These are phyloP conservation scores for Emys orbicularis DNA, from an alignment of 2,797 vertebrate genomes.

Conservation along the genomic window DNA sequence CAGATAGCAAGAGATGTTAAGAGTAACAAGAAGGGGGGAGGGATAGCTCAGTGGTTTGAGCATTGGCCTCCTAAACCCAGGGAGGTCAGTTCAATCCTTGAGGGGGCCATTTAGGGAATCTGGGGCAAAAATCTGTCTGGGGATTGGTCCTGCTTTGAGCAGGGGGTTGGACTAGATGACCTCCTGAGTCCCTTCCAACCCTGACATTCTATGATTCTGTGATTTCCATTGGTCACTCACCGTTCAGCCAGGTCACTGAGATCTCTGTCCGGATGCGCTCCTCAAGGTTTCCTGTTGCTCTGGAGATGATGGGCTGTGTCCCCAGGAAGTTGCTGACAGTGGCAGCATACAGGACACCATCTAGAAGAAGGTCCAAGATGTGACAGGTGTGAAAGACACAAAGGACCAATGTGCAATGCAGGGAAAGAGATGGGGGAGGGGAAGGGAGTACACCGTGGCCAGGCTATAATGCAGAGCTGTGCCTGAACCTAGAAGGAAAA, in stretches of 20 bases:
- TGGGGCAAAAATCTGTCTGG: too few relatives aligned
- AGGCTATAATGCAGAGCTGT: not conserved
- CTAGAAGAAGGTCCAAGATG: conserved; percentile 69
- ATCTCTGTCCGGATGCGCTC: conserved; percentile 88
- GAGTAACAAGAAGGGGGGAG: too few relatives aligned
- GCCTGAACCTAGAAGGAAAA: not conserved
- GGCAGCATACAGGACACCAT: conserved; percentile 87
- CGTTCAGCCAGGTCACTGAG: conserved; percentile 89
- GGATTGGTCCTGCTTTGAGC: too few relatives aligned
- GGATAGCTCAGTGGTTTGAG: too few relatives aligned
- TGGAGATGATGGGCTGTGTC: conserved; percentile 89
- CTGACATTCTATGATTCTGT: too few relatives aligned
- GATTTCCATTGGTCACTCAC: conserved; percentile 74
- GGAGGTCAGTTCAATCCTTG: too few relatives aligned
- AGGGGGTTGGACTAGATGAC: too few relatives aligned
- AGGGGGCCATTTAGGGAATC: too few relatives aligned
- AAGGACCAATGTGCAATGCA: not conserved
- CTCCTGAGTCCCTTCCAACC: too few relatives aligned
- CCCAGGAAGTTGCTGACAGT: conserved; percentile 92
- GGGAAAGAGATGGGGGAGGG: not conserved
- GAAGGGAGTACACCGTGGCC: not conserved
- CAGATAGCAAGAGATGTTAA: too few relatives aligned
- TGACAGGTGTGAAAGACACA: not conserved
- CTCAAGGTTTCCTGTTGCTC: conserved; percentile 84
- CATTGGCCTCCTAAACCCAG: too few relatives aligned